These are phyloP conservation scores for Cyclina sinensis DNA, from an alignment of 1,140 invertebrate species.

Conservation along the genomic window DNA sequence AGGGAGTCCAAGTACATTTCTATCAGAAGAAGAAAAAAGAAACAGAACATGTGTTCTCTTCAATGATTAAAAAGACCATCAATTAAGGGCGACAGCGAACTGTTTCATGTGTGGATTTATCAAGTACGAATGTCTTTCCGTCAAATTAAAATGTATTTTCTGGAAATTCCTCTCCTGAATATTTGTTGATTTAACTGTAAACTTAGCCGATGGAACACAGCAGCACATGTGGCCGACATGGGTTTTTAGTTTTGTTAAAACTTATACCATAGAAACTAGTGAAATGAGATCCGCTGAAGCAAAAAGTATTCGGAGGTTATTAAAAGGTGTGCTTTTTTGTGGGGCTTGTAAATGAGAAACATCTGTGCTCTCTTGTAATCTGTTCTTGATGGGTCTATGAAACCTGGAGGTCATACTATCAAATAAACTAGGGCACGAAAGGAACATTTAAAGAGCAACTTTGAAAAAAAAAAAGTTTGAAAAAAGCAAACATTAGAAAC, in stretches of 20 bases:
- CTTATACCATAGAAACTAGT: conserved; percentile 7
- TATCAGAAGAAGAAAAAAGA: neutral
- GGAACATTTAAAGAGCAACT: too few relatives aligned
- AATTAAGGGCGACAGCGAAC: conserved; percentile 16
- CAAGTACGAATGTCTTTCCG: conserved; percentile 35
- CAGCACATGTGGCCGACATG: conserved; percentile 25
- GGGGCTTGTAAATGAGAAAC: neutral
- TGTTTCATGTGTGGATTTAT: conserved; percentile 30
- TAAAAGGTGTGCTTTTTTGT: conserved; percentile 4
- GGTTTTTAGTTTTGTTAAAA: neutral
- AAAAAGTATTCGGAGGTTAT: conserved; percentile 10
- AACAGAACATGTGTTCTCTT: neutral
- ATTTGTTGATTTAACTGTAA: conserved; percentile 60
- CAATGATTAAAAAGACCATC: conserved; percentile 1
- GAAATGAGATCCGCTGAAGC: neutral
- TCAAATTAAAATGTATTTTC: conserved; percentile 37
- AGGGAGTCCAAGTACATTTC: neutral
- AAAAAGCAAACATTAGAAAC: too few relatives aligned
- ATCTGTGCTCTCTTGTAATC: neutral
- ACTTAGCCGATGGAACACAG: neutral
- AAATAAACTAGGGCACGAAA: too few relatives aligned
- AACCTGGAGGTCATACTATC: neutral
- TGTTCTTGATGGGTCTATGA: neutral
- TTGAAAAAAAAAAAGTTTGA: too few relatives aligned
- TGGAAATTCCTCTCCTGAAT: conserved; percentile 21